A percentile compares a stretch with the other conserved stretches of the same genome.
phyloP scores from a whole-genome alignment of 92 coral and sea anemone species.

The Epizoanthus rinbou region DNA sequence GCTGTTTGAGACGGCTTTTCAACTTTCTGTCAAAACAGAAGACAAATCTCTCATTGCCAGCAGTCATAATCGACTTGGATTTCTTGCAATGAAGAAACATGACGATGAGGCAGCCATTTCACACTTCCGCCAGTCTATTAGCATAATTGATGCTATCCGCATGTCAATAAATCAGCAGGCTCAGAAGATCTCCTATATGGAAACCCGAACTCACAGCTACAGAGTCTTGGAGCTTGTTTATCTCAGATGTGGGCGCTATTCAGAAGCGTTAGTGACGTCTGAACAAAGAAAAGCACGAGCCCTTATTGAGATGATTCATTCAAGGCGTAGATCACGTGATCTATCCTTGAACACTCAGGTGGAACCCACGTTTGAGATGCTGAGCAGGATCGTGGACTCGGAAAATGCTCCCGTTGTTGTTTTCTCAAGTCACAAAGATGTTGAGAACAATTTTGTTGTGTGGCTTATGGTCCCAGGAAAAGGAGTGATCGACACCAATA shows the following conservation, averaged over 20 bases:
- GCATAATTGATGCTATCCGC: conserved; percentile 2
- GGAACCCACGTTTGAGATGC: conserved; percentile 6
- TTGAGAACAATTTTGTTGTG: neutral
- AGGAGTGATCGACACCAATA: neutral
- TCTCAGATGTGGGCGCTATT: neutral
- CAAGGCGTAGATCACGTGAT: neutral
- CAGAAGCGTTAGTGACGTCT: conserved; percentile 28
- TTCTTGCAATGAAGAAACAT: neutral
- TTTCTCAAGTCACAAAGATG: neutral
- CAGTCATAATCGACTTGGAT: conserved; percentile 24
- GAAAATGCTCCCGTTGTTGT: conserved; percentile 23
- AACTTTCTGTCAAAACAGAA: conserved; percentile 17
- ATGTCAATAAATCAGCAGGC: conserved; percentile 7
- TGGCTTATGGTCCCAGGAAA: conserved; percentile 5
- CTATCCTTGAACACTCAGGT: neutral
- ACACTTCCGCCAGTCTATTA: neutral
- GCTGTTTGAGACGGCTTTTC: conserved; percentile 4
- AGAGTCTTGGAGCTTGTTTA: conserved; percentile 7
- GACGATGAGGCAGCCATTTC: conserved; percentile 20
- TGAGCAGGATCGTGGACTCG: neutral
- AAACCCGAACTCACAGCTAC: neutral
- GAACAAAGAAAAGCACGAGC: conserved; percentile 41
- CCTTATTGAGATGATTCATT: conserved; percentile 26
- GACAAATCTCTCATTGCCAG: conserved; percentile 4
- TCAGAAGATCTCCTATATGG: conserved; percentile 18